Conservation (phyloP, 2,113 vertebrate genomes). For the Nyctereutes procyonoides region DNA sequence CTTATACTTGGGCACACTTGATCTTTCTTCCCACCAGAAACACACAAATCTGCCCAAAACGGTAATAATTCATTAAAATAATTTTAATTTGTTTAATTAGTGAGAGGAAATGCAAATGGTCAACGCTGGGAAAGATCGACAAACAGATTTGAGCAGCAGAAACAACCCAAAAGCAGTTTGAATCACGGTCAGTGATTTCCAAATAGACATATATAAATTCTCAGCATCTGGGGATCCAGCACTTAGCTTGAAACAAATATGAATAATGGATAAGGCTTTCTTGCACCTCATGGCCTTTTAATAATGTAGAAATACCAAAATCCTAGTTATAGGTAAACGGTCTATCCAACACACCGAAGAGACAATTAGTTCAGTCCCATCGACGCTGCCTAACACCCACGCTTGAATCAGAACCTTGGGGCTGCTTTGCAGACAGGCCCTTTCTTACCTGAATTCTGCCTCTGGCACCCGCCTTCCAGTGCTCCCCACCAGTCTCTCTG, state of each 20-base stretch:
- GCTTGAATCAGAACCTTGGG: neutral
- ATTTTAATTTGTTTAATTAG: conserved; percentile 1
- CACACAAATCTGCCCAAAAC: neutral
- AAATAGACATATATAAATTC: conserved; percentile 85
- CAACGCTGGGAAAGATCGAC: neutral
- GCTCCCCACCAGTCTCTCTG: neutral
- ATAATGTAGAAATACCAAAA: conserved; percentile 84
- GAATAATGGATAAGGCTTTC: conserved; percentile 83
- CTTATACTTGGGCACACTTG: neutral
- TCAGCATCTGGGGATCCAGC: conserved; percentile 79
- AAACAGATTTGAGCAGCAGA: neutral
- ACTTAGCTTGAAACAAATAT: conserved; percentile 87
- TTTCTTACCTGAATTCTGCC: neutral
- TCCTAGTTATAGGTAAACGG: conserved; percentile 60
- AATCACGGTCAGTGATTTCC: conserved; percentile 65
- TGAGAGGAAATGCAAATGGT: neutral
- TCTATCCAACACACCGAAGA: neutral
- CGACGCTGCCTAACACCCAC: neutral
- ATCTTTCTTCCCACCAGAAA: neutral
- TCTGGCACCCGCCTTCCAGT: neutral
- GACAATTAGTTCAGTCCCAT: neutral
- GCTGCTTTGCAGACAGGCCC: neutral
- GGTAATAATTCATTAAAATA: neutral
- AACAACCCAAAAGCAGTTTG: neutral
- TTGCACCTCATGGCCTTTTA: conserved; percentile 82